Evolutionary conservation across 2,888 invertebrate genomes (phyloP), one percentile per base, ranked within the genome.

Genomic region (Endomychus coccineus): DNA sequence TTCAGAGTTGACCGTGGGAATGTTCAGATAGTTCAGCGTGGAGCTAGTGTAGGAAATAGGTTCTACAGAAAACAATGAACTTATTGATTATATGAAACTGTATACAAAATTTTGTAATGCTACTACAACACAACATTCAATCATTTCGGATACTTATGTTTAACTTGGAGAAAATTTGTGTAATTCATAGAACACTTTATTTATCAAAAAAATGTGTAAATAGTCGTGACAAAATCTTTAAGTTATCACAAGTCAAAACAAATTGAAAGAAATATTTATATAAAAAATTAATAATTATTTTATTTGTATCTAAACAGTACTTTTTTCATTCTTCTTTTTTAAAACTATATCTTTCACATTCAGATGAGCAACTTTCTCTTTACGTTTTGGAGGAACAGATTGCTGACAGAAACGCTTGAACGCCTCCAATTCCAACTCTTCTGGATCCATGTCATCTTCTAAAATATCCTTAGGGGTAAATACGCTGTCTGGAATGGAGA

Each of bases 331-430:
- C 54, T 77, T 77, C 61, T 77, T 78, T 64, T 77, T 77, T 44
- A 78, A 67, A 46, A 82, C 73, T 55, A 83, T 79, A 59, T 86
- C 84, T 64, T 84, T 83, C 52, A 87, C 73, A 67, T 87, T 84
- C 52, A 86, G 73, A 62, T 83, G 80, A 58, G 64, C 62, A 52
- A 82, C 80, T 64, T 82, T 82, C 45, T 83, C 83, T 58, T 84
- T 82, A 50, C 80, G 75, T 44, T 80, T 78, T 1, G 81, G 78
- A 33, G 85, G 82, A 45, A 86, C 80, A 44, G 86, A 87, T 61
- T 85, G 85, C 56, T 83, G 80, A 50, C 86, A 87, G 66, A 86
- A 88, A 12, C 87, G 76, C 64, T 91, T 90, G 67, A 90, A 87
- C 2, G 84, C 83, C 59, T 90, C 89, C 45, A 88, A 71, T 60